Base-by-base conservation (phyloP, 2,888 invertebrate genomes). In the Colletes collaris region DNA sequence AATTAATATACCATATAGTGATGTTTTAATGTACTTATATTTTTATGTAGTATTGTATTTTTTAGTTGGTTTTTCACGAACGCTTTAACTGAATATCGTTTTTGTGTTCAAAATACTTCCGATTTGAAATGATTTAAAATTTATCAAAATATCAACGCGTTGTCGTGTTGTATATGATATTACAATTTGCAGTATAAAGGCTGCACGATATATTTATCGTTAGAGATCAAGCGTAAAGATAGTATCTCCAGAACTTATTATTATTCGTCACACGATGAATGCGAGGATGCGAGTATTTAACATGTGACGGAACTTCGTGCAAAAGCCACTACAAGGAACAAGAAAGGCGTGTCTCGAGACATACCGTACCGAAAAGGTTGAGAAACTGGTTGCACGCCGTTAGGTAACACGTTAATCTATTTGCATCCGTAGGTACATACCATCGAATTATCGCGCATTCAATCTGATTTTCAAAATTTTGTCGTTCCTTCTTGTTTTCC, bases 291-390 rank as follows among this genome's bases (percentile, higher is more conserved):
- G 59, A 68, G 35, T 40, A 62, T 79, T 77, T n/a, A 56, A 79
- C 78, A 50, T 62, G 75, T 44, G 71, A 59, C 62, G 79, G 77
- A 64, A 68, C 63, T 58, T 56, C 52, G 53, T 67, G 78, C 78
- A 63, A 71, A 71, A 46, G 58, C 52, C 53, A 27, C 52, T 44
- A 58, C 58, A 62, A 56, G 79, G 64, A 76, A 78, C 79, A 67
- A 77, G 79, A 77, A 72, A 79, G 79, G 79, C 79, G 79, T 79
- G 79, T 72, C 79, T 63, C 72, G 62, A 46, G 44, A 56, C 77
- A 71, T 67, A 71, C 78, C 79, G 64, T 13, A 64, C 67, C 71
- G 78, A 78, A 79, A 78, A 79, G 79, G 79, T 79, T 79, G 78
- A 64, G 67, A 64, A 78, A 78, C 79, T 53, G 78, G 63, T 77